Base-by-base conservation (phyloP, 2,888 invertebrate genomes). In the Tolmerus cingulatus region DNA sequence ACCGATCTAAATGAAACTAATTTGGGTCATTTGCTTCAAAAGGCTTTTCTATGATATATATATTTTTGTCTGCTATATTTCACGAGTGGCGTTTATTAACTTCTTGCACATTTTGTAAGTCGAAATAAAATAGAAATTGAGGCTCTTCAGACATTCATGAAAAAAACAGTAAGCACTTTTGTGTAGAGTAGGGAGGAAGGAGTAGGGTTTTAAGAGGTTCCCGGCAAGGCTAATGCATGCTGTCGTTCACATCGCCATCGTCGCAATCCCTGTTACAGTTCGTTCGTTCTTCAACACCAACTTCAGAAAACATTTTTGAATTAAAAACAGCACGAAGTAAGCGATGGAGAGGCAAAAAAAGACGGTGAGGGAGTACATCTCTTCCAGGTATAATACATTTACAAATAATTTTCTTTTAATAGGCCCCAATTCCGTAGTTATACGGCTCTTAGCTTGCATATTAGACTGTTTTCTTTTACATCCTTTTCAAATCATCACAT, bases 21-120 rank as follows among this genome's bases (percentile, higher is more conserved):
- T 66, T 66, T 66, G 14, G 27, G 66, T 23, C 66, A 66, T 66
- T 66, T 66, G 66, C 9, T 14, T 66, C 27, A 66, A 66, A 27
- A 23, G 66, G 23, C 66, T 66, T 66, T 23, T 66, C 23, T 23
- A 19, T 57, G 27, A 16, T 57, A 19, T 57, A 76, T 34, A n/a
- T 76, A 12, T 76, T 76, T 76, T 16, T 34, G 37, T 76, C 34
- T 14, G 77, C 37, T 77, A 19, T 77, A 66, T 77, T 77, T 37
- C 34, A 34, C 77, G 7, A 77, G 77, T 77, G 40, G 37, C n/a
- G n/a, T 77, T 77, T 77, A 77, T 77, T 77, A 77, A 37, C 77
- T 77, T 77, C 77, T 40, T 77, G 77, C 40, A 19, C 40, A 37
- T 77, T 77, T 37, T 77, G 37, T 40, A 77, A 19, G 34, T 30